Evolutionary conservation across 2,888 invertebrate species (phyloP), one percentile per base, ranked within the genome.

Genomic region (Cantharis nigra): DNA sequence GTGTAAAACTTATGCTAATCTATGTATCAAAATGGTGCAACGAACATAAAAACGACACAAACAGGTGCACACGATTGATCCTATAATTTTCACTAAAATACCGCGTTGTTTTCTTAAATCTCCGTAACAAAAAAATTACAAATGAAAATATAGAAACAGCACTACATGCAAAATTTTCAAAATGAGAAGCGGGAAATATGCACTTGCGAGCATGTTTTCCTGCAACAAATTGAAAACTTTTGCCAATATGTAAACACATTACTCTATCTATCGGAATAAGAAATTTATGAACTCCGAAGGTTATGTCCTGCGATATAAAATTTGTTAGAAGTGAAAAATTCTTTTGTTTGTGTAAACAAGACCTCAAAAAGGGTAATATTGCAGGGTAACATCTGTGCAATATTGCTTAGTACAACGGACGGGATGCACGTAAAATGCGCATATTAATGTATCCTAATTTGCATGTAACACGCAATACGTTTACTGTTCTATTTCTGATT

Each of bases 391-490:
- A 87, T 87, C 87, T 87, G 87, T 84, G 84, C 82, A 78, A 78
- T 82, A 84, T 85, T 85, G 83, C 85, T 82, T 77, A 81, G 80
- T 82, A 83, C 83, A 82, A 83, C 81, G 84, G 83, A 83, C 84
- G 85, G 84, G 85, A 85, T 86, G 85, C 83, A 85, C 85, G 85
- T 85, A 85, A 87, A 87, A 85, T 86, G 85, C 87, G 87, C 87
- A 88, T 87, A 88, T 87, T 88, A 88, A 88, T 88, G 87, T 80
- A 80, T 79, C 81, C 86, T 88, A 87, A 88, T 88, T 88, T 88
- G 88, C 88, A 88, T 88, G 87, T 87, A 86, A 87, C 87, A 87
- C 87, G 87, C 87, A 85, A 87, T 87, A 85, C 84, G 85, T 70
- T 64, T 75, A 78, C 77, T 77, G 74, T 73, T 75, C 77, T 70